phyloP scores from a whole-genome alignment of 2,888 invertebrate genomes.

The Salticus scenicus region DNA sequence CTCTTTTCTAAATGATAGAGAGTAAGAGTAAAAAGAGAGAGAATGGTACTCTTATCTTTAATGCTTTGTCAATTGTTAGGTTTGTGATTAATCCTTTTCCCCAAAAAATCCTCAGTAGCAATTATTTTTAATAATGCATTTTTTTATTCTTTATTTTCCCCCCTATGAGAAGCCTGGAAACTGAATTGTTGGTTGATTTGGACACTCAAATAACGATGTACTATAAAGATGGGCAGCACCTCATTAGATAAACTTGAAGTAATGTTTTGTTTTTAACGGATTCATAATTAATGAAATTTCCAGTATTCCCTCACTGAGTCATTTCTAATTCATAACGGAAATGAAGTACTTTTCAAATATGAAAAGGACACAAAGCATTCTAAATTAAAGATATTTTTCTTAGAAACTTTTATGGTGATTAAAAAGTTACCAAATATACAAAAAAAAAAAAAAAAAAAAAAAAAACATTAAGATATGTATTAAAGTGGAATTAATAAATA shows the following conservation, averaged over 20 bases:
- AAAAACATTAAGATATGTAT: no score
- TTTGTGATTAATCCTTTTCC: neutral
- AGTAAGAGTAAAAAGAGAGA: no score
- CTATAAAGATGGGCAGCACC: neutral
- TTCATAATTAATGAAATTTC: neutral
- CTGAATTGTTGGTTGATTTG: neutral
- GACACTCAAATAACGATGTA: neutral
- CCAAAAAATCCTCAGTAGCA: neutral
- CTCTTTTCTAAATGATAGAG: no score
- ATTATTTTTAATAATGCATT: conserved; percentile 6
- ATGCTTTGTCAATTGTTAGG: neutral
- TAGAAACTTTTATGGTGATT: no score
- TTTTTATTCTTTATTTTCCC: neutral
- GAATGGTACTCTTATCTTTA: neutral
- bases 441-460: no score
- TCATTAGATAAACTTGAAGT: neutral
- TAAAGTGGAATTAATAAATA: no score
- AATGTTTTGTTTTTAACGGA: neutral
- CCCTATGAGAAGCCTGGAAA: neutral
- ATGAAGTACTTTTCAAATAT: no score
- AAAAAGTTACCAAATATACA: no score
- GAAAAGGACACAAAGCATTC: no score
- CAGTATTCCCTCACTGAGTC: no score
- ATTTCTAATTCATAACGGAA: no score
- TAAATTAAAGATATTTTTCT: no score